Conservation (phyloP, 2,113 vertebrate genomes). For the Panurus biarmicus region DNA sequence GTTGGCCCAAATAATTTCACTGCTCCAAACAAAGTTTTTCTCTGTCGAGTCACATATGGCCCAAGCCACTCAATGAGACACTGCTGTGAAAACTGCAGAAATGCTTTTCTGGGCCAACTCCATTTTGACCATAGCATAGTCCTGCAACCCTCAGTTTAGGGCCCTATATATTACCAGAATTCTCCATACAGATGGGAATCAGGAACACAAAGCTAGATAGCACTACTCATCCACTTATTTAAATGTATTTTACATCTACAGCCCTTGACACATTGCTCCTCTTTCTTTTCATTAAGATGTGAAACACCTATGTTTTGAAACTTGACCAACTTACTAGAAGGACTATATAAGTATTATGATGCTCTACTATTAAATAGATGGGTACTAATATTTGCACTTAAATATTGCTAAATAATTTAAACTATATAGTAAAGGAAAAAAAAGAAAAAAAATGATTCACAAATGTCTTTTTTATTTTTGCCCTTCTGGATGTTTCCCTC, state of each 20-base stretch:
- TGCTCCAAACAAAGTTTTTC: background rate
- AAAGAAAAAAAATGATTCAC: background rate
- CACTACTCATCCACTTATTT: background rate
- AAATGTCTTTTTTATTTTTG: background rate
- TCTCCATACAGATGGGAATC: background rate
- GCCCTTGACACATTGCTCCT: background rate
- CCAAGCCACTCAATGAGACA: background rate
- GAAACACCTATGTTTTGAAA: background rate
- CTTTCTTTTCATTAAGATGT: background rate
- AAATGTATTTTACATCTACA: background rate
- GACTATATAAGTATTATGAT: background rate
- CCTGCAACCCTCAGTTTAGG: background rate
- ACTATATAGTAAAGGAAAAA: fast-evolving
- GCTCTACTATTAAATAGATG: background rate
- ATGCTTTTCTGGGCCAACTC: background rate
- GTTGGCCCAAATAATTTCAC: background rate
- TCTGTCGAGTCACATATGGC: background rate
- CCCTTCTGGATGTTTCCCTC: background rate
- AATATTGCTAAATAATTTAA: background rate
- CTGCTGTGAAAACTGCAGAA: background rate
- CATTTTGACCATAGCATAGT: background rate
- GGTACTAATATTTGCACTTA: background rate
- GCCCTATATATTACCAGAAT: background rate
- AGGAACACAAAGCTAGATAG: background rate
- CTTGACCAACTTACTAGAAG: background rate